Conservation (phyloP, 2,797 vertebrate genomes). For the Intellagama lesueurii region DNA sequence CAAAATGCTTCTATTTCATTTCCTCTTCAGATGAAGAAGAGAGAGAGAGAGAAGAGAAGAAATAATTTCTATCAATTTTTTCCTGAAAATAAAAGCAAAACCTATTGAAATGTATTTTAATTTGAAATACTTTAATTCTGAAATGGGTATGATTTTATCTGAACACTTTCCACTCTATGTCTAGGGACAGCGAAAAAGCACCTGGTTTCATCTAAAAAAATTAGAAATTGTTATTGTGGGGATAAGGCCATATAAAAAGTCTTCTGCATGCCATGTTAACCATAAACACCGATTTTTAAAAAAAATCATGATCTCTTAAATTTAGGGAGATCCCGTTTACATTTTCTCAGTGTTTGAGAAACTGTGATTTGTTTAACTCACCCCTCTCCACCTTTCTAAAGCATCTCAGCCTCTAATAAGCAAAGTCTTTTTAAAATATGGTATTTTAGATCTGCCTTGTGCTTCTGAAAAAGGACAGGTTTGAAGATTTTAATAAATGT, state of each 20-base stretch:
- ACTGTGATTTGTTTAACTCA: background rate
- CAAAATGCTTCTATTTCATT: conserved; percentile 56
- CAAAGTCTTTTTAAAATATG: conserved; percentile 5
- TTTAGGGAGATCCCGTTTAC: background rate
- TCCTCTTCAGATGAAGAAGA: conserved; percentile 10
- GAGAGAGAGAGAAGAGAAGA: background rate
- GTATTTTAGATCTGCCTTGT: background rate
- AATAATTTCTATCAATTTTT: background rate
- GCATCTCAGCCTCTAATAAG: background rate
- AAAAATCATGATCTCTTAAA: background rate
- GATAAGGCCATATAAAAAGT: background rate
- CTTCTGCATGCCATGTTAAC: background rate
- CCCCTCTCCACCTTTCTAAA: background rate
- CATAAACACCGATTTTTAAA: background rate
- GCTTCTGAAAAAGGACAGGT: conserved; percentile 38
- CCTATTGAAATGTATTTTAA: conserved; percentile 37
- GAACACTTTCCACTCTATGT: background rate
- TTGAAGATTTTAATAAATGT: conserved; percentile 65
- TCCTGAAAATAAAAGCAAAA: background rate
- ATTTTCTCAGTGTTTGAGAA: background rate
- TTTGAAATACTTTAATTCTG: background rate
- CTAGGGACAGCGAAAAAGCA: background rate
- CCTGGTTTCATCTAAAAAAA: background rate
- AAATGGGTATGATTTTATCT: background rate
- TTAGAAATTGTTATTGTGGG: background rate